These are phyloP conservation scores for Aspidoscelis tigris DNA, from an alignment of 2,113 vertebrate species.

Conservation along the genomic window DNA sequence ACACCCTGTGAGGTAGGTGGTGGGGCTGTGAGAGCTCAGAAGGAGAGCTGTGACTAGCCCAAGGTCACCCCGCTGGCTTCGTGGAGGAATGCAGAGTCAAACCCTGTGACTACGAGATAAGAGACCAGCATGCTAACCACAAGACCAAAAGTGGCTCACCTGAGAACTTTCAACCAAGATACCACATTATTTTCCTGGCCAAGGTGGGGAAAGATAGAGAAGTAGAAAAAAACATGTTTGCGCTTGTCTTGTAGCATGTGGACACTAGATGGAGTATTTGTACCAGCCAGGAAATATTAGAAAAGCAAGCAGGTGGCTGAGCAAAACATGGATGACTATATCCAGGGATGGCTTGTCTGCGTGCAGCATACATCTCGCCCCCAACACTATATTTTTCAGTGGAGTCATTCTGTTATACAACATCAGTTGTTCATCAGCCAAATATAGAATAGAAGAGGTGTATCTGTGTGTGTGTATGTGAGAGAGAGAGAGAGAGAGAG, in stretches of 20 bases:
- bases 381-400: not conserved
- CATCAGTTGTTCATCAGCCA: not conserved
- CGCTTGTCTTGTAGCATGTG: not conserved
- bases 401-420: not conserved
- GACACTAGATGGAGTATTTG: slow-evolving; percentile 24
- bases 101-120: no score
- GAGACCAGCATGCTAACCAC: no score
- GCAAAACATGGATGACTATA: not conserved
- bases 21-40: no score
- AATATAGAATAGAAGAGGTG: not conserved
- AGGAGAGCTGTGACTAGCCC: no score
- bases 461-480: not conserved
- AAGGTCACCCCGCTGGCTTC: no score
- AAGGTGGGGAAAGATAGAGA: not conserved
- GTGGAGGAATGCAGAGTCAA: no score
- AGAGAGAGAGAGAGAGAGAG: no score
- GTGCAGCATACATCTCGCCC: not conserved
- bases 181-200: not conserved
- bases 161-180: not conserved
- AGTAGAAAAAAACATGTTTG: not conserved
- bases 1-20: no score
- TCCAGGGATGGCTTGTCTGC: not conserved
- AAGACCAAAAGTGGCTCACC: no score
- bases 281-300: not conserved
- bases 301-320: not conserved